phyloP scores from a whole-genome alignment of 2,888 invertebrate genomes.

The Oligia latruncula region DNA sequence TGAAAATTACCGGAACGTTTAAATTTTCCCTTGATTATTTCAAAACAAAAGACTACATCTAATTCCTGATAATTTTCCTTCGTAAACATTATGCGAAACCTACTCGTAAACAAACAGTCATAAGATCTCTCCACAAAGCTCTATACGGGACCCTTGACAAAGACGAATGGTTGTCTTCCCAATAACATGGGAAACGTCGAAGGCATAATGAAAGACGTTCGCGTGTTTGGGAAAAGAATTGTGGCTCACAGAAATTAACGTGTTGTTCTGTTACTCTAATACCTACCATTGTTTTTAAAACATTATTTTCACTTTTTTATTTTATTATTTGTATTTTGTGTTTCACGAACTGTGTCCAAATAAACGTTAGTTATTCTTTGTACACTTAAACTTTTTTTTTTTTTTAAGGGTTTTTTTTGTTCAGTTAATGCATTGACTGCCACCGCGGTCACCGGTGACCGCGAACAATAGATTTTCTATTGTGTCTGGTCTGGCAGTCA shows the following conservation, averaged over 20 bases:
- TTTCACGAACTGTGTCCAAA: too few species aligned
- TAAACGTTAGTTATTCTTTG: too few species aligned
- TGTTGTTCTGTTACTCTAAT: background rate
- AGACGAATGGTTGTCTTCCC: constrained; percentile 45
- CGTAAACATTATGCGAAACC: background rate
- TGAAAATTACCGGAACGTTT: background rate
- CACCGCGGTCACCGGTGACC: too few species aligned
- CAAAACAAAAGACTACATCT: background rate
- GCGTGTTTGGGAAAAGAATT: constrained; percentile 31
- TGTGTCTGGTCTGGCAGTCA: too few species aligned
- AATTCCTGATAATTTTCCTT: background rate
- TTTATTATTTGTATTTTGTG: too few species aligned
- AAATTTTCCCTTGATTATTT: background rate
- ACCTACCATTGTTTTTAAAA: background rate
- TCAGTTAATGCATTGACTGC: too few species aligned
- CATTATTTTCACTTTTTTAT: too few species aligned
- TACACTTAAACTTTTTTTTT: too few species aligned
- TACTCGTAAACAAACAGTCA: constrained; percentile 1
- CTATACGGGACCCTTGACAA: constrained; percentile 39
- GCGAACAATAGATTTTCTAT: too few species aligned
- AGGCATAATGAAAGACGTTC: constrained; percentile 11
- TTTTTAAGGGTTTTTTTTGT: too few species aligned
- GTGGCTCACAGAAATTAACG: constrained; percentile 9
- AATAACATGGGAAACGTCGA: constrained; percentile 30
- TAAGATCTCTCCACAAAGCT: background rate